phyloP scores from a whole-genome alignment of 2,888 invertebrate species.

The Rhagonycha fulva region DNA sequence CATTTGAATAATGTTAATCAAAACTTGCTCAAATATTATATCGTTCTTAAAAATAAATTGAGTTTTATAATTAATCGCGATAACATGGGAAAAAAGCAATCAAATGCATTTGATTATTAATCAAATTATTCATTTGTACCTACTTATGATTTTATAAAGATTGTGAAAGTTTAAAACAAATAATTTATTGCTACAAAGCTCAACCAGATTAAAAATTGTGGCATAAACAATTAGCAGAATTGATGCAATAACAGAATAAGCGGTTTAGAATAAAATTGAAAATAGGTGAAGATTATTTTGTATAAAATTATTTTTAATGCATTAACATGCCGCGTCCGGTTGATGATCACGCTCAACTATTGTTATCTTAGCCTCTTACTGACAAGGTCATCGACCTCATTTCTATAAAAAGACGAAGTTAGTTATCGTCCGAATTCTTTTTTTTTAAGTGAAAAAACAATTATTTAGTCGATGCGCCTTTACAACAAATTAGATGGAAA shows the following conservation, averaged over 20 bases:
- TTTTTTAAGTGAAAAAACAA: background rate
- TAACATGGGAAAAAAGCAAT: background rate
- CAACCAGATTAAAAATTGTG: background rate
- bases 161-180: background rate
- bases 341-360: background rate
- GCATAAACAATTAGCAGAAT: background rate
- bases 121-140: background rate
- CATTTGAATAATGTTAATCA: too few species aligned
- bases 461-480: background rate
- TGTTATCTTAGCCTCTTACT: background rate
- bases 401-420: background rate
- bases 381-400: background rate
- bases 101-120: background rate
- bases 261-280: background rate
- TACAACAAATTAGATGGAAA: background rate
- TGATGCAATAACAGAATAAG: background rate
- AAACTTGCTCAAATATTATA: too few species aligned
- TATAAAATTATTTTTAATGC: background rate
- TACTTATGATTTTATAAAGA: background rate
- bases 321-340: background rate
- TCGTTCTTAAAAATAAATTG: too few species aligned
- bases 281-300: background rate
- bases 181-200: background rate
- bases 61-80: too few species aligned
- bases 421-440: background rate